Evolutionary conservation across 2,113 vertebrate genomes (phyloP), one percentile per base, ranked within the genome.

Genomic region (Coptodon rendalli): DNA sequence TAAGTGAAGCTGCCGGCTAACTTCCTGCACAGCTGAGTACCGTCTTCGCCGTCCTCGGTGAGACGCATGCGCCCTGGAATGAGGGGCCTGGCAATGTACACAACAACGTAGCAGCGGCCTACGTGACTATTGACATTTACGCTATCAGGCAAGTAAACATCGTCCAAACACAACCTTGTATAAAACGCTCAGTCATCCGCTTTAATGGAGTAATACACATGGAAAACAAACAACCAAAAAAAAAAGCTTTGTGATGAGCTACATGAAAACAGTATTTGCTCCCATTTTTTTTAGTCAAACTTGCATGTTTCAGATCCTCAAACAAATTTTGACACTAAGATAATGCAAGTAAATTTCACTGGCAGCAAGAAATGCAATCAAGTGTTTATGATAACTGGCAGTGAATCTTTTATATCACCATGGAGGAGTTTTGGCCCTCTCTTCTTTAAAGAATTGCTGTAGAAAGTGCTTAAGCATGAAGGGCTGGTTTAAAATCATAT

Each of bases 61-160:
- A 13, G 1, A 40, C 83, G 83, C 54, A 29, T 43, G 71, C 71
- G 71, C 2, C 4, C 40, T 76, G 4, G 40, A 7, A 76, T 78
- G 17, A 48, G 43, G 45, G 6, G 11, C 45, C 27, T 31, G 3
- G 45, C 29, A 52, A 29, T 10, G 22, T 45, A 27, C 38, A 3
- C 12, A 73, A 27, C 68, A 17, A 16, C 40, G 14, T 29, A 2
- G 16, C n/a, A 22, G 9, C 10, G 14, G 80, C 8, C 57, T 88
- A 93, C 83, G 90, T 87, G 92, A 89, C 86, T 50, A 4, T 19
- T n/a, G 17, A 4, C 45, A 34, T 76, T 76, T 76, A 73, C 14
- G 22, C 14, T 19, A 40, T 43, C 36, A 79, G 17, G 2, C 16
- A 29, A 36, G 6, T 34, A 11, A 17, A 14, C 8, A 2, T 11